Evolutionary conservation across 37 sponge, comb jelly and placozoan species (phyloP).

Genomic region (Dysidea cf. avara): DNA sequence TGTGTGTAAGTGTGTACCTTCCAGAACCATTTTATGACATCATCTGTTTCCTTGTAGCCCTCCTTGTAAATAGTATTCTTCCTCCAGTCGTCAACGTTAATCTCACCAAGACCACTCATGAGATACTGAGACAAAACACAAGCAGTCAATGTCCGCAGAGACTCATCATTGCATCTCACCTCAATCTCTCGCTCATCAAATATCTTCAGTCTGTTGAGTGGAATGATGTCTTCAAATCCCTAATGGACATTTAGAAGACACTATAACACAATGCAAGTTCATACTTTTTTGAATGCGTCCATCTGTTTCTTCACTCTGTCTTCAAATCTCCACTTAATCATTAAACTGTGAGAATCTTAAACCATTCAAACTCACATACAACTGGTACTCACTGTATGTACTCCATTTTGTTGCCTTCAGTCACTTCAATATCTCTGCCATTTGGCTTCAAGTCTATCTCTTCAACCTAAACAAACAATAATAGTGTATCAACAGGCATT

Average conservation of each 20-base stretch:
- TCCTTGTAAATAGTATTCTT: constrained; percentile 80
- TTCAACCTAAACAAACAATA: constrained; percentile 46
- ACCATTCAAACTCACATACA: constrained; percentile 2
- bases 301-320: constrained; percentile 85
- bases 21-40: constrained; percentile 94
- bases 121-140: constrained; percentile 67
- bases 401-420: constrained; percentile 86
- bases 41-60: constrained; percentile 59
- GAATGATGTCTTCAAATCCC: constrained; percentile 90
- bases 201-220: constrained; percentile 65
- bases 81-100: constrained; percentile 96
- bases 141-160: not conserved
- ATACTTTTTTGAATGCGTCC: constrained; percentile 80
- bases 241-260: constrained; percentile 2
- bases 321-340: constrained; percentile 92
- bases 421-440: constrained; percentile 85
- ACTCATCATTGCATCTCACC: constrained; percentile 43
- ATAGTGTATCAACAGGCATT: not conserved
- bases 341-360: constrained; percentile 55
- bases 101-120: constrained; percentile 92
- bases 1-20: constrained; percentile 44
- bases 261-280: not conserved
- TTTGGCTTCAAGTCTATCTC: constrained; percentile 79
- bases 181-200: constrained; percentile 95
- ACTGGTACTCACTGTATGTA: constrained; percentile 65